phyloP scores from a whole-genome alignment of 2,113 vertebrate species.

The Eptesicus fuscus region DNA sequence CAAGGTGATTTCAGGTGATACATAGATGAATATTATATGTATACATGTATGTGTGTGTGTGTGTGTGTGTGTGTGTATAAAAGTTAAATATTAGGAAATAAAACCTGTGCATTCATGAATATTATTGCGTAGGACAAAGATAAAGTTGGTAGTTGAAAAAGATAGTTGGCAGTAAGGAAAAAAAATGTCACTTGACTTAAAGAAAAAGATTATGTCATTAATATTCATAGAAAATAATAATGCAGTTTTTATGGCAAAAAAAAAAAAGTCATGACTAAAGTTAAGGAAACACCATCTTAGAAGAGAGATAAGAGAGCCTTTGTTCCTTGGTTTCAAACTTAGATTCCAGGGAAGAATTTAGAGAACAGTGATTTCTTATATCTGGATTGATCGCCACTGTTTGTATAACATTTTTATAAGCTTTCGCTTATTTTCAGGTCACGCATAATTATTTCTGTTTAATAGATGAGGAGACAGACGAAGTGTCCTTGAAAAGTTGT shows the following conservation, averaged over 20 bases:
- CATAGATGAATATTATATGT: not conserved
- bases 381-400: not conserved
- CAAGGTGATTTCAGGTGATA: constrained; percentile 7
- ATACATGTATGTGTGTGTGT: not conserved
- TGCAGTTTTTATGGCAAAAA: constrained; percentile 45
- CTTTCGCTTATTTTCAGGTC: constrained; percentile 46
- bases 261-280: constrained; percentile 2
- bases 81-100: not conserved
- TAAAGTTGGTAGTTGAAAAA: not conserved
- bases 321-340: constrained; percentile 4
- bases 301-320: not conserved
- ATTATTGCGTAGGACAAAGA: constrained; percentile 2
- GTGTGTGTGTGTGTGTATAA: not conserved
- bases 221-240: constrained; percentile 25
- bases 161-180: not conserved
- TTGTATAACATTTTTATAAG: constrained; percentile 25
- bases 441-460: constrained; percentile 43
- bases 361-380: constrained; percentile 28
- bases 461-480: constrained; percentile 24
- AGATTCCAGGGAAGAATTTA: constrained; percentile 14
- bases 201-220: constrained; percentile 14
- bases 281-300: not conserved
- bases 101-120: not conserved
- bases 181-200: not conserved
- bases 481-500: constrained; percentile 38